Evolutionary conservation across 2,888 invertebrate species (phyloP), one percentile per base, ranked within the genome.

Genomic region (Pseudoips prasinana): DNA sequence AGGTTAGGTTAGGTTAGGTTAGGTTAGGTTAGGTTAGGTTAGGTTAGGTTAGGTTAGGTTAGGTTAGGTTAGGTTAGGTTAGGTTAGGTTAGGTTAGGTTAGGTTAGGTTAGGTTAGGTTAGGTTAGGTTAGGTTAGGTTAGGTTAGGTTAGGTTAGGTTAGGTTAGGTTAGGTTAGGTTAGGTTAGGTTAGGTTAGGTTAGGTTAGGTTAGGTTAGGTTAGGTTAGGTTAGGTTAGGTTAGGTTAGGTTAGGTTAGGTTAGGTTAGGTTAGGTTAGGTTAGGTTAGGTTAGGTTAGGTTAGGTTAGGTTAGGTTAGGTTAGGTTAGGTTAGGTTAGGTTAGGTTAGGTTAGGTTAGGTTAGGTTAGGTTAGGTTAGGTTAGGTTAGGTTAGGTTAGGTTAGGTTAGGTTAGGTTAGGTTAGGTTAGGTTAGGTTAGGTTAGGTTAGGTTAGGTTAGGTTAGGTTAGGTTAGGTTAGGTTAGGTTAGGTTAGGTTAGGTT

Each of bases 111-210:
- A 29, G 29, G 29, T 29, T 29, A 29, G 29, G 29, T 29, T 29
- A 29, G 29, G 29, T 29, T 29, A 29, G 29, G 29, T 29, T 29
- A 29, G 29, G 29, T 29, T 29, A 29, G 29, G 29, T 29, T 29
- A 29, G 29, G 29, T 29, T 29, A 29, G 29, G 29, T 29, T 29
- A 29, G 29, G 29, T 29, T 29, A 29, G 29, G 29, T 29, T 29
- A 29, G 29, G 29, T 29, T 29, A 29, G 29, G 29, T 29, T 29
- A 29, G 29, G 29, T 29, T 29, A 29, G 29, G 29, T 29, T 29
- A 29, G 29, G 29, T 29, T 32, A 37, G 26, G 37, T 37, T 37
- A 37, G 37, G 37, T 31, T 37, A 31, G 37, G 37, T 37, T 37
- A 37, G 37, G 37, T 37, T 37, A 28, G 28, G 28, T 28, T 28